phyloP scores from a whole-genome alignment of 2,113 vertebrate species.

The chimpanzee (Pan troglodytes) region DNA sequence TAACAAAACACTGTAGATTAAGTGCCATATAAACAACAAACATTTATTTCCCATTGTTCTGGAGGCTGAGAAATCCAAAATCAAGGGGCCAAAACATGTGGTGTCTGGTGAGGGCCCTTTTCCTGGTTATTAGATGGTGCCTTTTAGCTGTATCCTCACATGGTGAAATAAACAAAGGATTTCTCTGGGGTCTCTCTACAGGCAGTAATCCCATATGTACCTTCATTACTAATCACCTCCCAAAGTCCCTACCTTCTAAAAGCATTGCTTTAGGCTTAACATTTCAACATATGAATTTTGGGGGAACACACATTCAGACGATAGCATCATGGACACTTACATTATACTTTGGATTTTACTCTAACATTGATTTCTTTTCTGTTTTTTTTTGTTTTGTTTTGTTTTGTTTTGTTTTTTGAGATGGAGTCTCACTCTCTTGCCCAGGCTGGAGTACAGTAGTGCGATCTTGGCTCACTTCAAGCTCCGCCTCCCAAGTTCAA shows the following conservation, averaged over 20 bases:
- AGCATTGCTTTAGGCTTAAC: neutral
- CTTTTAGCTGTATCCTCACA: neutral
- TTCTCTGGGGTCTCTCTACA: neutral
- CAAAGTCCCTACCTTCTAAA: neutral
- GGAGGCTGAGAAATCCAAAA: neutral
- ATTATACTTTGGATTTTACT: neutral
- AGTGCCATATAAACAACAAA: neutral
- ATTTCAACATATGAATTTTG: neutral
- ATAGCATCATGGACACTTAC: neutral
- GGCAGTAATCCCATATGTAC: neutral
- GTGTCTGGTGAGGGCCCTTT: neutral
- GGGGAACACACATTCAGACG: neutral
- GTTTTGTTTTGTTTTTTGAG: too few relatives aligned
- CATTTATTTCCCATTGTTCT: neutral
- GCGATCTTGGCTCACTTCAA: too few relatives aligned
- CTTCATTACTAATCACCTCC: neutral
- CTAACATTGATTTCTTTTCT: too few relatives aligned
- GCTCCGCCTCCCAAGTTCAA: too few relatives aligned
- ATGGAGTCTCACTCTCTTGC: too few relatives aligned
- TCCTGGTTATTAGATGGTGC: neutral
- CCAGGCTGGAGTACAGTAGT: too few relatives aligned
- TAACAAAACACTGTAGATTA: neutral
- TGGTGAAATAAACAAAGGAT: neutral
- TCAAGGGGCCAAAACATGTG: neutral
- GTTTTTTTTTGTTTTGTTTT: fast-evolving